Evolutionary conservation across 2,113 vertebrate species (phyloP).

Genomic region (Leiothrix lutea): DNA sequence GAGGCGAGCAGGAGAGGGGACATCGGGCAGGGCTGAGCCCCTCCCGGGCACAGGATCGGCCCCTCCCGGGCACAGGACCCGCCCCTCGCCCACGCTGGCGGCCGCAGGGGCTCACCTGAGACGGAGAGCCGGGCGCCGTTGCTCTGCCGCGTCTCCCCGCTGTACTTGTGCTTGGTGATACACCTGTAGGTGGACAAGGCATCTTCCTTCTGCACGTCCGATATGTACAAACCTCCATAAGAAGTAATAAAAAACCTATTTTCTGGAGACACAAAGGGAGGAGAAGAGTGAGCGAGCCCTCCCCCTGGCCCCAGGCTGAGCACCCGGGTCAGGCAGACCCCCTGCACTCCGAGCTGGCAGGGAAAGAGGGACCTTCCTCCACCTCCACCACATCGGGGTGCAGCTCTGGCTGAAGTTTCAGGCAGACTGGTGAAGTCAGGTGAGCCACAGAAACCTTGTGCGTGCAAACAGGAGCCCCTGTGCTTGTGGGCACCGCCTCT

Average conservation of each 20-base stretch:
- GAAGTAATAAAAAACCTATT: constrained; percentile 95
- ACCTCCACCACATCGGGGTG: rapidly evolving
- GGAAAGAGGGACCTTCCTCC: background rate
- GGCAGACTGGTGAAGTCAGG: background rate
- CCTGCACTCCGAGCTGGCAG: background rate
- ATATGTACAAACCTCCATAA: constrained; percentile 97
- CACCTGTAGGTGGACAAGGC: constrained; percentile 98
- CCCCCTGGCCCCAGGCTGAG: background rate
- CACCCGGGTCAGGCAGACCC: background rate
- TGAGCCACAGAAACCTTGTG: background rate
- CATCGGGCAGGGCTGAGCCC: background rate
- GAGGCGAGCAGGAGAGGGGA: rapidly evolving
- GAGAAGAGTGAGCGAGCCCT: background rate
- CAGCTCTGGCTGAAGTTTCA: background rate
- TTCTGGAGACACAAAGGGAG: constrained; percentile 80
- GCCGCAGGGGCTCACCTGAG: constrained; percentile 77
- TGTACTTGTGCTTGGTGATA: constrained; percentile 99
- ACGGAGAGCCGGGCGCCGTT: constrained; percentile 96
- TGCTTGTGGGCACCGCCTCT: background rate
- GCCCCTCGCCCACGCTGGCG: rapidly evolving
- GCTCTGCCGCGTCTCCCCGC: constrained; percentile 97
- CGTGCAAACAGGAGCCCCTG: background rate
- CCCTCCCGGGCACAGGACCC: rapidly evolving
- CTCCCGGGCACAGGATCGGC: background rate
- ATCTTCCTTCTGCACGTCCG: constrained; percentile 98